phyloP scores from a whole-genome alignment of 1,140 invertebrate species.

The Drosophila seguyi region DNA sequence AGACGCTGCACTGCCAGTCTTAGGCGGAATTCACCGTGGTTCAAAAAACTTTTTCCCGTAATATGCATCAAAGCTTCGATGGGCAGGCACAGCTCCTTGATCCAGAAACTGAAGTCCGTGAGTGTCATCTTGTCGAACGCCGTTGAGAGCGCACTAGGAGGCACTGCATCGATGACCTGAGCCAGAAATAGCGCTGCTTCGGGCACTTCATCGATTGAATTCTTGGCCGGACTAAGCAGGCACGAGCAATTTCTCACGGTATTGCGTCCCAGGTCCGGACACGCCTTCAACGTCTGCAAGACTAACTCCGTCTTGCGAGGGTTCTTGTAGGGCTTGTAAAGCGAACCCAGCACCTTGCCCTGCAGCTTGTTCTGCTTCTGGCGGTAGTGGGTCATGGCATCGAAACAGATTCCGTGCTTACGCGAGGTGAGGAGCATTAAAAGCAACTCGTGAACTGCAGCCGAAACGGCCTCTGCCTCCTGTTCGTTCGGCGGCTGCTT shows the following conservation, averaged over 20 bases:
- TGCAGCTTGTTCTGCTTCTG: conserved; percentile 77
- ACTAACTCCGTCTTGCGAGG: conserved; percentile 88
- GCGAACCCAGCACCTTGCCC: conserved; percentile 58
- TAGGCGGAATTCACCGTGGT: conserved; percentile 11
- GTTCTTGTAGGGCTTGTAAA: conserved; percentile 81
- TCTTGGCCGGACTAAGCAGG: conserved; percentile 47
- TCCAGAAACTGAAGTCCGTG: conserved; percentile 75
- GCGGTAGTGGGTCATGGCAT: conserved; percentile 70
- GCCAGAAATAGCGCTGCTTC: conserved; percentile 47
- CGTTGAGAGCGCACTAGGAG: conserved; percentile 73
- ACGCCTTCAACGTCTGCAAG: conserved; percentile 88
- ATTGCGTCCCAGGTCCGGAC: conserved; percentile 90
- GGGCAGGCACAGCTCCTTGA: conserved; percentile 77
- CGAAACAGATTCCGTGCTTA: conserved; percentile 87
- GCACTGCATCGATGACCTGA: conserved; percentile 64
- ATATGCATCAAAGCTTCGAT: conserved; percentile 71
- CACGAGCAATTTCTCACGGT: conserved; percentile 85
- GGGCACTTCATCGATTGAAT: conserved; percentile 16
- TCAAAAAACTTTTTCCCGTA: conserved; percentile 43
- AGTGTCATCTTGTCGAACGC: conserved; percentile 76
- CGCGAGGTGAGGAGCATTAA: conserved; percentile 89
- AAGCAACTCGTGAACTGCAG: conserved; percentile 89
- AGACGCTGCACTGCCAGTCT: conserved; percentile 56
- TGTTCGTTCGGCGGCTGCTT: conserved; percentile 85
- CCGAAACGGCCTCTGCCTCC: conserved; percentile 87